Base-by-base conservation (phyloP, 2,888 invertebrate genomes). In the Thereva nobilitata region DNA sequence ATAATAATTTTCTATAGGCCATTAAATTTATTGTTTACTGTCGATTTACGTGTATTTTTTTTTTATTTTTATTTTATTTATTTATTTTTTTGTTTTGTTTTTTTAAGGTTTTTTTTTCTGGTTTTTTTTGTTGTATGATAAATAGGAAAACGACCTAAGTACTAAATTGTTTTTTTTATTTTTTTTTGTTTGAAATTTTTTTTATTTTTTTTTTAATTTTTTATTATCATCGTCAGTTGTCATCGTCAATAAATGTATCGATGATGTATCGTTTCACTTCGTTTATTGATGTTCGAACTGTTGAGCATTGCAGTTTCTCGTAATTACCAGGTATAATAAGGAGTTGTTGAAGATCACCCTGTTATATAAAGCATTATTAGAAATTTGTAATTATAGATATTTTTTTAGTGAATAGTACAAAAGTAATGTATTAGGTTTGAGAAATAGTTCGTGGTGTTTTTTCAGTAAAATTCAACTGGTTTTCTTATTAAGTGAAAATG, bases 241-340 rank as follows among this genome's bases (percentile, higher is more conserved):
- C 79, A 71, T 80, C 80, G 72, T 78, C 80, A 70, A 80, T 80
- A 70, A 80, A 80, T 68, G 80, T 80, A 71, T 80, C 79, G 70
- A 80, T 80, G 63, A 80, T 80, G 64, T 80, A 80, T 54, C 80
- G 77, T 72, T 80, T 80, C 38, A 80, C 80, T 74, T 80, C 80
- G 71, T 80, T 79, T 71, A 80, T 80, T 44, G 79, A 78, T 66
- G 76, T 80, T 53, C 79, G 74, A 61, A 77, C 75, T 38, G 75
- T 78, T 55, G 80, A 80, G 71, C 81, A 81, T 71, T 81, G 81
- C 64, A 76, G 73, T 8, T 78, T 75, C 70, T 79, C 80, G 72
- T 80, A 76, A 45, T 79, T 78, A 12, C 79, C 78, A 42, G 80
- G 79, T 67, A 80, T 67, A 42, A 80, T 75, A 10, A 80, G 72